phyloP scores from a whole-genome alignment of 2,888 invertebrate species.

The Mactromeris polynyma region DNA sequence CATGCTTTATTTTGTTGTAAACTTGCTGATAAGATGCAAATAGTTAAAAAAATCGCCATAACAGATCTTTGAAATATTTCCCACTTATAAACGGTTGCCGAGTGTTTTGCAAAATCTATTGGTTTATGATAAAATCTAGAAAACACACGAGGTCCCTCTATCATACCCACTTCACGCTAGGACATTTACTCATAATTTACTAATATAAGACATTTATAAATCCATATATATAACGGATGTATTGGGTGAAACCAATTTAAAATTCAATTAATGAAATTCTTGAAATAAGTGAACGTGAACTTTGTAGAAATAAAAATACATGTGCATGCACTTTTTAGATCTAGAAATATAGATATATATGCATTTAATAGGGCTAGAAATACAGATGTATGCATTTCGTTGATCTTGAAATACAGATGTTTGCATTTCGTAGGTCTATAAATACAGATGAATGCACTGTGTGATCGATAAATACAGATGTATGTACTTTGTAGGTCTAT shows the following conservation, averaged over 20 bases:
- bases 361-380: no score
- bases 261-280: not conserved
- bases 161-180: not conserved
- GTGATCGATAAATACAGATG: no score
- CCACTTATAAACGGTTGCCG: constrained; percentile 4
- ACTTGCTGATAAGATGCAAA: constrained; percentile 13
- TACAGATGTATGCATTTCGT: no score
- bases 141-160: not conserved
- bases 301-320: no score
- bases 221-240: not conserved
- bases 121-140: constrained; percentile 10
- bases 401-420: no score
- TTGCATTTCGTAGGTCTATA: no score
- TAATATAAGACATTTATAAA: not conserved
- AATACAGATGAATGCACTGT: no score
- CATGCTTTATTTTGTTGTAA: constrained; percentile 11
- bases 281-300: not conserved
- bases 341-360: no score
- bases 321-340: no score
- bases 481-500: no score
- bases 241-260: not conserved
- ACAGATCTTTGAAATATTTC: not conserved
- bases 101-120: constrained; percentile 8
- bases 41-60: constrained; percentile 15
- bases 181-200: not conserved